Base-by-base conservation (phyloP, 2,797 vertebrate genomes). In the Molossus alvarezi region DNA sequence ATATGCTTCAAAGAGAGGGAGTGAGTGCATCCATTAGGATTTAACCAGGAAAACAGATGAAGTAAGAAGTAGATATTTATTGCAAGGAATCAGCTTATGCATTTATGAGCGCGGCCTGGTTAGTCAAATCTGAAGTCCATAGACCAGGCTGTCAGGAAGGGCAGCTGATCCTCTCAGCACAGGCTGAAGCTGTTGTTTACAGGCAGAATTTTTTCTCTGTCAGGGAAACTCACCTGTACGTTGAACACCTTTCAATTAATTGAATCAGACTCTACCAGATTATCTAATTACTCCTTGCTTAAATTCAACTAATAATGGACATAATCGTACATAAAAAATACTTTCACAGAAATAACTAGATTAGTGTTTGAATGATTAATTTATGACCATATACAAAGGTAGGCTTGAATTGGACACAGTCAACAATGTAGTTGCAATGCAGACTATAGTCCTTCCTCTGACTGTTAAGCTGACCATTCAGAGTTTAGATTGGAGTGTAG, bases 81-180 rank as follows among this genome's bases (percentile, higher is more conserved):
- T 77, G 5, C 27, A 87, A 48, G 5, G 53, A 80, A 71, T 71
- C 21, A 27, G 0, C 17, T n/a, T 45, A 29, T 51, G 10, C 9
- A 48, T 37, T 51, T 58, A 0, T 53, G 17, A 18, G 17, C 15
- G 21, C 69, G 7, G 4, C 12, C 23, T 82, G 0, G 5, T 7
- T 87, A 48, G 13, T 73, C 5, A 62, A 82, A 51, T 12, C 23
- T 7, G 6, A 82, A 67, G 85, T 55, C 3, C 37, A 69, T 6
- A 69, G 6, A 11, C 6, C 0, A 57, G 4, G 0, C 1, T 11
- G 12, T 45, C 27, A 33, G 13, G 29, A 41, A 75, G 51, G 3
- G 6, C 0, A 85, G 6, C 11, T 53, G 3, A 4, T 41, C 27
- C 0, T 41, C 4, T 13, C 21, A 6, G 3, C 14, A 62, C 0